A percentile compares a stretch with the other conserved stretches of the same genome.
These are phyloP conservation scores for Micromys minutus DNA, from an alignment of 2,113 vertebrate species.

Conservation along the genomic window DNA sequence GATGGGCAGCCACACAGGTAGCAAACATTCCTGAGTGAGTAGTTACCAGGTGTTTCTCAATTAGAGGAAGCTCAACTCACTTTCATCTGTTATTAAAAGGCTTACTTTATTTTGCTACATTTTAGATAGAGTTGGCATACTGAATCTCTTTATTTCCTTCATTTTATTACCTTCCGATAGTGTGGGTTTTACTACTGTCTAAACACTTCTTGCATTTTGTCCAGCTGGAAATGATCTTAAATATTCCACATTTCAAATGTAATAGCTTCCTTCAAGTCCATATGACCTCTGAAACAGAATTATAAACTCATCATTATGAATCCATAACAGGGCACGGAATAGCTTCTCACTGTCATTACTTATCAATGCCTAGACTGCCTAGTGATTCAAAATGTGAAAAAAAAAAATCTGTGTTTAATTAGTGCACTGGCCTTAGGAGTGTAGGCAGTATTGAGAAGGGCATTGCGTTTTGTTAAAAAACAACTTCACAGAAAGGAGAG, in stretches of 20 bases:
- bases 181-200: neutral
- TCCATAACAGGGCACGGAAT: constrained; percentile 64
- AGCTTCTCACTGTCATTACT: constrained; percentile 67
- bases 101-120: neutral
- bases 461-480: constrained; percentile 8
- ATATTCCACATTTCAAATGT: constrained; percentile 52
- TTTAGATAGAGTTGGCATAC: neutral
- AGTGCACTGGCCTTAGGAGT: constrained; percentile 61
- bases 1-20: neutral
- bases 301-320: constrained; percentile 72
- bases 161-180: neutral
- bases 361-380: constrained; percentile 34
- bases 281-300: constrained; percentile 44
- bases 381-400: constrained; percentile 69
- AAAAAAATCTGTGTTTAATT: constrained; percentile 66
- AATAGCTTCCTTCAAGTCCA: constrained; percentile 47
- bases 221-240: constrained; percentile 9
- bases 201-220: neutral
- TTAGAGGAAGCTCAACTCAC: neutral
- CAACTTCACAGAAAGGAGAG: constrained; percentile 32
- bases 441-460: constrained; percentile 31
- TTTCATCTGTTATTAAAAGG: neutral
- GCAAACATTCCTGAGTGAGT: neutral
- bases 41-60: neutral
- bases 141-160: neutral